Evolutionary conservation across 2,113 vertebrate genomes (phyloP).

Genomic region (Rhinichthys klamathensis): DNA sequence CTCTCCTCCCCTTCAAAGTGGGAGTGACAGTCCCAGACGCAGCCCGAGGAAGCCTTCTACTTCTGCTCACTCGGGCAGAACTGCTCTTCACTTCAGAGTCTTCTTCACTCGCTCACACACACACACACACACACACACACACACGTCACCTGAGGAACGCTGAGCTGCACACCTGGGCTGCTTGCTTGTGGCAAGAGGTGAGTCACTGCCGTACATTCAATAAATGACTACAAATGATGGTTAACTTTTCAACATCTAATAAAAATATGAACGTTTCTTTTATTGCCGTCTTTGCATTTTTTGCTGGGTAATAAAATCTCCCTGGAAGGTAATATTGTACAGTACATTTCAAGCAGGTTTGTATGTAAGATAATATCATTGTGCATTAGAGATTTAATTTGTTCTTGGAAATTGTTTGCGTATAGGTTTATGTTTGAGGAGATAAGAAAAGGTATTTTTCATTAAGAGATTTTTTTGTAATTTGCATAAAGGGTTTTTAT

Average conservation of each 20-base stretch:
- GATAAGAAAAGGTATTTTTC: too few relatives aligned
- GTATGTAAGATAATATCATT: neutral
- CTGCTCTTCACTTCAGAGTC: slow-evolving; percentile 33
- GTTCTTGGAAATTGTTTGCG: neutral
- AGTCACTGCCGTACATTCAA: neutral
- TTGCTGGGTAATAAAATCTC: neutral
- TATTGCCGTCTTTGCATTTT: neutral
- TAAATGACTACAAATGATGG: neutral
- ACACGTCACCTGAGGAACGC: neutral
- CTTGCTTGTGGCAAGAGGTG: slow-evolving; percentile 4
- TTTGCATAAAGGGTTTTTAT: neutral
- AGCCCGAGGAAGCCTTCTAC: slow-evolving; percentile 57
- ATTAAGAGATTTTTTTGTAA: too few relatives aligned
- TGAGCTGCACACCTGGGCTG: slow-evolving; percentile 40
- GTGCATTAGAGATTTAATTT: neutral
- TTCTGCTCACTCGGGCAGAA: slow-evolving; percentile 55
- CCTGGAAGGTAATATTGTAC: neutral
- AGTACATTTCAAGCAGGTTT: neutral
- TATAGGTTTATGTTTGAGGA: neutral
- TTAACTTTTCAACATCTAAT: neutral
- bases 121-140: neutral
- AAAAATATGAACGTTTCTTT: neutral
- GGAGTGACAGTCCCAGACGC: slow-evolving; percentile 57
- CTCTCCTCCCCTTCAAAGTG: slow-evolving; percentile 76
- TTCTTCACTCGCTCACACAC: slow-evolving; percentile 18